Evolutionary conservation across 2,797 vertebrate species (phyloP).

Genomic region (Halcyon leucocephala): DNA sequence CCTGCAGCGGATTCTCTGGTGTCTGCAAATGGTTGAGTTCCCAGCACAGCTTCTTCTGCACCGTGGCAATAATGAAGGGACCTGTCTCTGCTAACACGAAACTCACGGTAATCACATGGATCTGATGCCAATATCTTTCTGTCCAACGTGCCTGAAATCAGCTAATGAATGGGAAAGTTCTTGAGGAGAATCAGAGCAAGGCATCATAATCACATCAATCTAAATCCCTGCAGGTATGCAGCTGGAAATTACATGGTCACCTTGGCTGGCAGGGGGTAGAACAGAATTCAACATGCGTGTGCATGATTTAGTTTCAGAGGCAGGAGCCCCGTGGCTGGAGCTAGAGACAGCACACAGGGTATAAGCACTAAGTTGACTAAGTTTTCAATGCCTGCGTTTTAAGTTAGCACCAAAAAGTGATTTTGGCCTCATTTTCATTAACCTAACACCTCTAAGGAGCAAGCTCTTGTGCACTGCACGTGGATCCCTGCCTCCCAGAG

Average conservation of each 20-base stretch:
- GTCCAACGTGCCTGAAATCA: not conserved
- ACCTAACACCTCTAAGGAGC: not conserved
- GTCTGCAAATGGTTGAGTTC: not conserved
- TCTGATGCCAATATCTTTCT: not conserved
- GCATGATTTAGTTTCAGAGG: not conserved
- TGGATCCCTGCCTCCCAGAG: not conserved
- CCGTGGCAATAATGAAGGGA: not conserved
- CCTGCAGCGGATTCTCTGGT: not conserved
- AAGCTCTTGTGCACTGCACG: not conserved
- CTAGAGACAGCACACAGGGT: not conserved
- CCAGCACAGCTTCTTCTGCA: not conserved
- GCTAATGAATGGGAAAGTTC: not conserved
- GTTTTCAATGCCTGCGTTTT: not conserved
- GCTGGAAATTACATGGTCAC: conserved; percentile 7
- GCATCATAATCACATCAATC: not conserved
- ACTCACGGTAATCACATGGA: fast-evolving
- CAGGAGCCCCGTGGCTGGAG: not conserved
- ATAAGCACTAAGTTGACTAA: not conserved
- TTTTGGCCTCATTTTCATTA: not conserved
- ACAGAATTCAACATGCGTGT: conserved; percentile 4
- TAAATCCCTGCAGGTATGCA: conserved; percentile 10
- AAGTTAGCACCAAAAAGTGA: not conserved
- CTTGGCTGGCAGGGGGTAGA: not conserved
- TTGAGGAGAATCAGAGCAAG: not conserved
- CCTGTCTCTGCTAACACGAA: not conserved